Evolutionary conservation across 1,140 invertebrate genomes (phyloP).

Genomic region (Drosophila insularis): DNA sequence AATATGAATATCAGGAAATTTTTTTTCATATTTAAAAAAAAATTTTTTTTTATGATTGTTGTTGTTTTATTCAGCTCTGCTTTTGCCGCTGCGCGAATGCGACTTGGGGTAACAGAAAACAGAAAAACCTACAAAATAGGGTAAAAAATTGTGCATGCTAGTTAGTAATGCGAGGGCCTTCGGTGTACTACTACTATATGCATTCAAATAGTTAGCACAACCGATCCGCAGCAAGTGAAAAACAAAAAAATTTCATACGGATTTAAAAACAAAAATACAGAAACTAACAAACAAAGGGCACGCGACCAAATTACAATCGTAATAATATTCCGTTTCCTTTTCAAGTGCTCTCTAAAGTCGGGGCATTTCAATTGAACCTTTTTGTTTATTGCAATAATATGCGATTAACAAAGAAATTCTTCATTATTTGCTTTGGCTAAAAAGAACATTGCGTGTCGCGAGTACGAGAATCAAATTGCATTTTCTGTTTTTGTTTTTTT

Average conservation of each 20-base stretch:
- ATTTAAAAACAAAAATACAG: slow-evolving; percentile 12
- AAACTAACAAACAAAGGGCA: slow-evolving; percentile 39
- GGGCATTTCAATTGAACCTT: slow-evolving; percentile 44
- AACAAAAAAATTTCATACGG: slow-evolving; percentile 11
- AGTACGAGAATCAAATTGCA: not conserved
- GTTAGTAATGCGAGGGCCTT: slow-evolving; percentile 71
- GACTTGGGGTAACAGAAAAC: slow-evolving; percentile 14
- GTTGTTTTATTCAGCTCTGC: slow-evolving; percentile 28
- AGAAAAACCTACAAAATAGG: slow-evolving; percentile 75
- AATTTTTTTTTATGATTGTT: slow-evolving; percentile 37
- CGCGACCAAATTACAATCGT: slow-evolving; percentile 45
- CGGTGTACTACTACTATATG: slow-evolving; percentile 40
- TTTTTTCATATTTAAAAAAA: slow-evolving; percentile 41
- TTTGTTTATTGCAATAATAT: slow-evolving; percentile 17
- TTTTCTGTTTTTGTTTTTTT: not conserved
- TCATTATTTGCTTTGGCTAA: slow-evolving; percentile 29
- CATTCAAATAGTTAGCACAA: not conserved
- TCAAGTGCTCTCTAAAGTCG: slow-evolving; percentile 45
- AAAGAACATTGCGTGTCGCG: slow-evolving; percentile 11
- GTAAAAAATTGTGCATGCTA: slow-evolving; percentile 69
- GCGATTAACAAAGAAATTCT: slow-evolving; percentile 48
- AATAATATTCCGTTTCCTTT: not conserved
- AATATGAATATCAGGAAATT: slow-evolving; percentile 63
- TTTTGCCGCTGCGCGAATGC: slow-evolving; percentile 35
- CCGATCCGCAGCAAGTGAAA: slow-evolving; percentile 31